Conservation (phyloP, 1,140 invertebrate species). For the Drosophila tristis region DNA sequence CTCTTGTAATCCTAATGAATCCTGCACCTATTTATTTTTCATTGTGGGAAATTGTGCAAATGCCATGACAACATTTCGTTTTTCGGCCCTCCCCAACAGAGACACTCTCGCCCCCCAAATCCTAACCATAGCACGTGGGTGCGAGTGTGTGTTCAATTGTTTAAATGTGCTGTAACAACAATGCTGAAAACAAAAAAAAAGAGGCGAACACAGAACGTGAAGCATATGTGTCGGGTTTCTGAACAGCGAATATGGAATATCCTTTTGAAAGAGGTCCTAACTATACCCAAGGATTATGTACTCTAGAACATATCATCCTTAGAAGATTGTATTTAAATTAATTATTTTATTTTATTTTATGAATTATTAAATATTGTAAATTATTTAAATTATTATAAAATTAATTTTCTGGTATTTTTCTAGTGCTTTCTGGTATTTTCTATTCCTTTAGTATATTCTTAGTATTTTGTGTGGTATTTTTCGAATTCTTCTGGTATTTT, state of each 20-base stretch:
- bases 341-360: too few species aligned
- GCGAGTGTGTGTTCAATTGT: conserved; percentile 74
- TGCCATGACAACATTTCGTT: conserved; percentile 77
- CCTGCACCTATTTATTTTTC: conserved; percentile 81
- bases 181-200: conserved; percentile 41
- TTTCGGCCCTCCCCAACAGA: conserved; percentile 2
- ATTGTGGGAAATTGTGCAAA: conserved; percentile 81
- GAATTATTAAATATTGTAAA: too few species aligned
- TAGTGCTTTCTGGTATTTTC: too few species aligned
- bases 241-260: background rate
- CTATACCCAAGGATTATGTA: too few species aligned
- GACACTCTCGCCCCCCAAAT: conserved; percentile 8
- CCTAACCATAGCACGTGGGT: conserved; percentile 24
- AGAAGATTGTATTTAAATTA: too few species aligned
- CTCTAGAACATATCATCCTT: too few species aligned
- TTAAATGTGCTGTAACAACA: conserved; percentile 76
- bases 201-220: conserved; percentile 18
- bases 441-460: too few species aligned
- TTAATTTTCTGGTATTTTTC: too few species aligned
- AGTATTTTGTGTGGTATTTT: too few species aligned
- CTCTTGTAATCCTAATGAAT: conserved; percentile 80
- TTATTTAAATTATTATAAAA: too few species aligned
- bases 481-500: too few species aligned
- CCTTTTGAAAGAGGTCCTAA: background rate
- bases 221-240: background rate